Base-by-base conservation (phyloP, 1,140 invertebrate genomes). In the Drosophila ogumai region DNA sequence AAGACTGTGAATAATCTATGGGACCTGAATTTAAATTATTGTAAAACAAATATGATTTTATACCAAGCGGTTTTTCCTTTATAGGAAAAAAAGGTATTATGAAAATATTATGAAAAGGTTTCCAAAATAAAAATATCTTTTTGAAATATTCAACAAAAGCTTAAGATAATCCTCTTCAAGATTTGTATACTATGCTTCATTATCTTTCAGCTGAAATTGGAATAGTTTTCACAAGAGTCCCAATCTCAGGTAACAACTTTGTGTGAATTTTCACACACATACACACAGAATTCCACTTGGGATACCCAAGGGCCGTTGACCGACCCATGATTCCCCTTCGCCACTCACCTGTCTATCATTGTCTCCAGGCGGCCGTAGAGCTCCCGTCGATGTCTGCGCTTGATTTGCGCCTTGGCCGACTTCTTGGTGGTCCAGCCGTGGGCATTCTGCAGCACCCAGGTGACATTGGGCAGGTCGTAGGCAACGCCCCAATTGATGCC, bases 401-500 rank as follows among this genome's bases (percentile, higher is more conserved):
- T 94, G 15, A 94, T 90, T 81, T 85, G 72, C 44, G 75, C 69
- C 15, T 72, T 28, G n/a, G 68, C 85, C 49, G 78, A 57, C 49
- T 82, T 86, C 71, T 68, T 59, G 67, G 68, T 68, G 87, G 52
- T 73, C 57, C 85, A 87, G 28, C 85, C 88, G 31, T 92, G 61
- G 87, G 93, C 79, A 64, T 94, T 93, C 2, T 94, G 91, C 22
- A 95, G 92, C 2, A 95, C 94, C 81, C 95, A 95, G 9, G 95
- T 96, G 54, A 95, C 94, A 79, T 96, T 95, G 9, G 96, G 96
- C 43, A 96, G 84, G 73, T 96, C 95, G 80, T 96, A 96, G 4
- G 96, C 95, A 41, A 96, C 94, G 64, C 96, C 96, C 96, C 95
- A 96, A 92, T 96, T 96, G 41, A 93, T 52, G 43, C 91, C 92